Conservation (phyloP, 2,888 invertebrate species). For the Eulithis testata region DNA sequence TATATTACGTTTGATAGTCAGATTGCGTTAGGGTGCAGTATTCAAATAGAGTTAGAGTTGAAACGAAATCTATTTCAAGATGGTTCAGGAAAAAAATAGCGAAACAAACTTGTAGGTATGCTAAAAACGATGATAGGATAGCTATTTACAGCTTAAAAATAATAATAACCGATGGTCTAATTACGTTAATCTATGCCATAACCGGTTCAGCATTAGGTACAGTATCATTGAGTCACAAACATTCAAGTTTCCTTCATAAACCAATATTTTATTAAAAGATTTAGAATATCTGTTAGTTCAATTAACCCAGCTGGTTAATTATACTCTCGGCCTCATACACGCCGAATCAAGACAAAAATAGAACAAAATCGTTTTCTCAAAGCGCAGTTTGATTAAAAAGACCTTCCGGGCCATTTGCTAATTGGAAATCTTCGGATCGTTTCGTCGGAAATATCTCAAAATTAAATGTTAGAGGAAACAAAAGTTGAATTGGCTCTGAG, state of each 20-base stretch:
- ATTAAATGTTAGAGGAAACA: constrained; percentile 30
- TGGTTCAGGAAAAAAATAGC: too few species aligned
- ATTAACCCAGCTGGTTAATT: constrained; percentile 14
- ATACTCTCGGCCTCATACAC: constrained; percentile 15
- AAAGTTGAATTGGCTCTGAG: constrained; percentile 27
- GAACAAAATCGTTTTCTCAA: constrained; percentile 45
- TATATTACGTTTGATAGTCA: constrained; percentile 57
- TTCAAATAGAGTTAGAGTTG: constrained; percentile 49
- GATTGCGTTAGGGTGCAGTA: constrained; percentile 62
- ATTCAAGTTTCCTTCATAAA: too few species aligned
- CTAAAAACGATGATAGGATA: too few species aligned
- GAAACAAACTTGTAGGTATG: too few species aligned
- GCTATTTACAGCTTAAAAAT: too few species aligned
- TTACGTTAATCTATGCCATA: too few species aligned
- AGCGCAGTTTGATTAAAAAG: constrained; percentile 50
- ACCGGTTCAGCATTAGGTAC: too few species aligned
- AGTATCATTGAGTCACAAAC: too few species aligned
- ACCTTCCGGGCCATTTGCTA: constrained; percentile 54
- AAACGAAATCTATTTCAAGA: constrained; percentile 8
- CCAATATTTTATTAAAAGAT: too few species aligned
- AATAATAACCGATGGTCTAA: too few species aligned
- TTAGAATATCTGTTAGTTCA: background rate
- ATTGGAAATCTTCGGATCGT: constrained; percentile 50
- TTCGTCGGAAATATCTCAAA: constrained; percentile 30
- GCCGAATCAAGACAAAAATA: constrained; percentile 44